Evolutionary conservation across 2,888 invertebrate species (phyloP).

Genomic region (Linnaemya tessellans): DNA sequence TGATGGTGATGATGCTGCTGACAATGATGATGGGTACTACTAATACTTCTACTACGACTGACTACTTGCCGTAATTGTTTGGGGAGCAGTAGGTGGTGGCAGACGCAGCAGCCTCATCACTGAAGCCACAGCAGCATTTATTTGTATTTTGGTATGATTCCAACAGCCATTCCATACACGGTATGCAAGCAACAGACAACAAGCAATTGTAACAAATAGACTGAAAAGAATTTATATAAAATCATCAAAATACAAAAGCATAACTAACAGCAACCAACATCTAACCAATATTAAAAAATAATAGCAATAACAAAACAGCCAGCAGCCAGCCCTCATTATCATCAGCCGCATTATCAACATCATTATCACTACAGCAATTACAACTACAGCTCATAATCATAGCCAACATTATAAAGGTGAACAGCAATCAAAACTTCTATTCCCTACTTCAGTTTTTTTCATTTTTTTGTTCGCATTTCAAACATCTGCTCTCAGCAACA

Average conservation of each 20-base stretch:
- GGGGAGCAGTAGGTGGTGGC: not conserved
- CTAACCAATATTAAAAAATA: conserved; percentile 22
- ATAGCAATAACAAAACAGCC: not conserved
- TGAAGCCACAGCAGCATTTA: conserved; percentile 28
- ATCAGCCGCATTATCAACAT: not conserved
- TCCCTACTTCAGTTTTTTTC: not conserved
- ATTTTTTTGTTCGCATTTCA: conserved; percentile 31
- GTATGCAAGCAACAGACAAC: conserved; percentile 50
- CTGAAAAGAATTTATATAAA: conserved; percentile 9
- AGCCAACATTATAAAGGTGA: conserved; percentile 45
- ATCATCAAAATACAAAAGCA: conserved; percentile 2
- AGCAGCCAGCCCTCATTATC: not conserved
- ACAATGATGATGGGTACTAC: conserved; percentile 40
- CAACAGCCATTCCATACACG: conserved; percentile 24
- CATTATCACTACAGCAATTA: not conserved
- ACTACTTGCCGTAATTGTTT: not conserved
- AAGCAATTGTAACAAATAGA: conserved; percentile 30
- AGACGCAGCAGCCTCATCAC: conserved; percentile 25
- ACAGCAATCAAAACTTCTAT: not conserved
- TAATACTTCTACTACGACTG: conserved; percentile 14
- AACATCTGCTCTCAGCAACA: conserved; percentile 57
- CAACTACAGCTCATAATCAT: conserved; percentile 30
- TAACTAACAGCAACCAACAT: conserved; percentile 20
- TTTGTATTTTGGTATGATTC: not conserved
- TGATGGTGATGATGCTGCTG: conserved; percentile 21